Conservation (phyloP, 2,888 invertebrate species). For the Melanotus villosus region DNA sequence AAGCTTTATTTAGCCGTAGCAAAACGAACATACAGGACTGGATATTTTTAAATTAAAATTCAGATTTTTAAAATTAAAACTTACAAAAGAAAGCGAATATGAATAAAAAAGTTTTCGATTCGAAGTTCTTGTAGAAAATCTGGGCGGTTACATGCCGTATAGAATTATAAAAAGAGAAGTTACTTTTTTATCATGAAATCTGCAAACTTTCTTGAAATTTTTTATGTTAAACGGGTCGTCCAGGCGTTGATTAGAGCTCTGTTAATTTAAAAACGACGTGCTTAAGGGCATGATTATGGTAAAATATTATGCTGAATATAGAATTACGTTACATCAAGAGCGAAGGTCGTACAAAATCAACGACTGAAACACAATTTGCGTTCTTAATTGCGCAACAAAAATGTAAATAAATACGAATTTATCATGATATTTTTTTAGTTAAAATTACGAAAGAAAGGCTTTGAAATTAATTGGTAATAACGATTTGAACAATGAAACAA, state of each 20-base stretch:
- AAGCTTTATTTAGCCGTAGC: background rate
- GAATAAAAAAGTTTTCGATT: constrained; percentile 17
- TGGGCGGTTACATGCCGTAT: constrained; percentile 6
- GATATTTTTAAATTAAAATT: constrained; percentile 23
- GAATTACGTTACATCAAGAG: no score
- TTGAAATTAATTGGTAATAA: no score
- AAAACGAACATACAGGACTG: no score
- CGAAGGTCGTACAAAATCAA: no score
- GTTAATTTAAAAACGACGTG: background rate
- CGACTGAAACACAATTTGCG: no score
- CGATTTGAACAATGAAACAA: no score
- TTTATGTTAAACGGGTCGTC: constrained; percentile 8
- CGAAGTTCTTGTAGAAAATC: background rate
- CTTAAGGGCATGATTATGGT: background rate
- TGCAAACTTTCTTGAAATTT: background rate
- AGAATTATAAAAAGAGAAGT: constrained; percentile 9
- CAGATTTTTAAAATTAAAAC: constrained; percentile 11
- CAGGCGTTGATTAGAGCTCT: background rate
- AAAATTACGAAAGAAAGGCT: no score
- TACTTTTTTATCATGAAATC: constrained; percentile 10
- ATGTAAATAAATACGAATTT: no score
- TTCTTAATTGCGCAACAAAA: no score
- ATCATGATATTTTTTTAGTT: no score
- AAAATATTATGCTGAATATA: no score
- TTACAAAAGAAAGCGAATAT: background rate